These are phyloP conservation scores for Paracyclopina nana DNA, from an alignment of 1,140 invertebrate genomes.

Conservation along the genomic window DNA sequence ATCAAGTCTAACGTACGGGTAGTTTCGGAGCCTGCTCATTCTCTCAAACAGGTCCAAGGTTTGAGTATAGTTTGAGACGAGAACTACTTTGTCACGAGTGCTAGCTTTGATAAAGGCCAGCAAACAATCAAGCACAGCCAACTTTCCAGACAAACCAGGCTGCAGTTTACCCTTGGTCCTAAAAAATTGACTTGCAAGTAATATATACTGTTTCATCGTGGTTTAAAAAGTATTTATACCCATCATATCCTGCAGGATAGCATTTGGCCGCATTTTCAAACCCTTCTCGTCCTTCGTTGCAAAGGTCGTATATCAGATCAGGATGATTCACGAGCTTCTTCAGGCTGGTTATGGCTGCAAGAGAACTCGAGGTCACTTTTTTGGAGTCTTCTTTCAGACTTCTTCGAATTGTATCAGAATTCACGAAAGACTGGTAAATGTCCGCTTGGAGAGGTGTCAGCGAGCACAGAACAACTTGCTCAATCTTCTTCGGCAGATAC, in stretches of 20 bases:
- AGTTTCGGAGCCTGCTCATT: conserved; percentile 51
- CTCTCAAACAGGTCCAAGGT: conserved; percentile 93
- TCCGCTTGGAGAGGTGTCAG: conserved; percentile 62
- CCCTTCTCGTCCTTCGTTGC: conserved; percentile 16
- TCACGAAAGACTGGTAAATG: conserved; percentile 69
- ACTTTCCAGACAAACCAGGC: conserved; percentile 52
- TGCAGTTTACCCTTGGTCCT: conserved; percentile 35
- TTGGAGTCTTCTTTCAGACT: conserved; percentile 22
- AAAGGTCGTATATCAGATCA: conserved; percentile 66
- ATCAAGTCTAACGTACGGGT: conserved; percentile 79
- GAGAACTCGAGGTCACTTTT: conserved; percentile 28
- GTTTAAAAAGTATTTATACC: conserved; percentile 3
- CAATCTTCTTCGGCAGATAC: conserved; percentile 92
- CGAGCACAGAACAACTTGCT: conserved; percentile 85
- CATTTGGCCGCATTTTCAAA: conserved; percentile 18
- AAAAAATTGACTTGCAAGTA: no score
- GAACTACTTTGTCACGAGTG: conserved; percentile 84
- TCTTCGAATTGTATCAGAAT: conserved; percentile 55
- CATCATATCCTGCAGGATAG: conserved; percentile 20
- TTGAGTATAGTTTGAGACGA: conserved; percentile 98
- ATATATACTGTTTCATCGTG: no score
- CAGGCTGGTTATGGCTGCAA: conserved; percentile 79
- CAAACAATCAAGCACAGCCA: conserved; percentile 81
- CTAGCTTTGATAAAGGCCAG: conserved; percentile 69
- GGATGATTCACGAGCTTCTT: conserved; percentile 99